A percentile compares a stretch with the other conserved stretches of the same genome.
These are phyloP conservation scores for Temnothorax nylanderi DNA, from an alignment of 1,140 invertebrate species.

Conservation along the genomic window DNA sequence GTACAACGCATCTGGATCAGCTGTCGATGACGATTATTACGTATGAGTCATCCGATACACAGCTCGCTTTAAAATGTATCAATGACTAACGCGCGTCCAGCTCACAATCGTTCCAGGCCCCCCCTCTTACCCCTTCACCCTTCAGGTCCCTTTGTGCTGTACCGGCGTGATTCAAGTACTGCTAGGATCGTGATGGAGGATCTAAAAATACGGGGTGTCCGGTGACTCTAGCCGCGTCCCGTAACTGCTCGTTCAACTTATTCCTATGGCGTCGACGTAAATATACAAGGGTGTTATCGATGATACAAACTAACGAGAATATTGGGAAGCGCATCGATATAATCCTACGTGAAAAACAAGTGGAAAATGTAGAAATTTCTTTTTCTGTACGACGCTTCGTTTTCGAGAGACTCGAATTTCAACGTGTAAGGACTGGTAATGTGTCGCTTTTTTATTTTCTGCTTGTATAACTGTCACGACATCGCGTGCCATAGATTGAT, in stretches of 20 bases:
- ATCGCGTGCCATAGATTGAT: not conserved
- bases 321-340: not conserved
- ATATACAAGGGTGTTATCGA: not conserved
- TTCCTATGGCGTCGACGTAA: not conserved
- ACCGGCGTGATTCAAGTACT: constrained; percentile 53
- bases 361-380: not conserved
- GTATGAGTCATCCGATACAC: constrained; percentile 75
- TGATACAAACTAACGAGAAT: not conserved
- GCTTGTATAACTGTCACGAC: not conserved
- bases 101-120: constrained; percentile 38
- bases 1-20: constrained; percentile 76
- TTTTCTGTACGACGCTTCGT: not conserved
- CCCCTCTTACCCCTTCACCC: constrained; percentile 9
- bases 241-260: not conserved
- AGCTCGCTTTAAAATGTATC: constrained; percentile 78
- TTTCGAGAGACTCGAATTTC: not conserved
- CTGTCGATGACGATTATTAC: constrained; percentile 80
- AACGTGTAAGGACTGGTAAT: not conserved
- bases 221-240: constrained; percentile 10
- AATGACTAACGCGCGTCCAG: constrained; percentile 78
- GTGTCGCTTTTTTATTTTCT: not conserved
- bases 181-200: constrained; percentile 30
- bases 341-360: not conserved
- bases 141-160: constrained; percentile 38
- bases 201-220: constrained; percentile 28